Evolutionary conservation across 92 coral and sea anemone species (phyloP).

Genomic region (Galaxea fascicularis): DNA sequence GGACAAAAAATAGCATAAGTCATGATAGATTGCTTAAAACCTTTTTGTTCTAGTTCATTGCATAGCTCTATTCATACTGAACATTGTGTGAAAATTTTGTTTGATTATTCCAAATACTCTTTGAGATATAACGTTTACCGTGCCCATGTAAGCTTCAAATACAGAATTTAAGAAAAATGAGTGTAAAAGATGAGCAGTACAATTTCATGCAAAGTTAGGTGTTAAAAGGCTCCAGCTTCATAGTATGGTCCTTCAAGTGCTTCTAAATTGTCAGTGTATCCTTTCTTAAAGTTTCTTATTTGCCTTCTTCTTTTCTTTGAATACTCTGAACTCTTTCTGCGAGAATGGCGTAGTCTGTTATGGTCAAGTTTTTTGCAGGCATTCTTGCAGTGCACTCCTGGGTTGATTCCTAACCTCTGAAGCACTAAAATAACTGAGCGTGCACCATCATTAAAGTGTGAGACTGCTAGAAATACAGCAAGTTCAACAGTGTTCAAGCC

Average conservation of each 20-base stretch:
- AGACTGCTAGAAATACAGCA: constrained; percentile 57
- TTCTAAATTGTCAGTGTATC: background rate
- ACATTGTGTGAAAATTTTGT: constrained; percentile 43
- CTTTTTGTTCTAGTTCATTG: constrained; percentile 30
- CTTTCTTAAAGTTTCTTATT: background rate
- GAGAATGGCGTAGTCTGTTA: constrained; percentile 27
- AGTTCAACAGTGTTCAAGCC: constrained; percentile 56
- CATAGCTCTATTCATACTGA: constrained; percentile 54
- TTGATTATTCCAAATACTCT: constrained; percentile 28
- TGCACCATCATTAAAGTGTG: constrained; percentile 39
- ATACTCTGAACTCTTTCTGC: constrained; percentile 27
- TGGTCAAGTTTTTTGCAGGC: constrained; percentile 37
- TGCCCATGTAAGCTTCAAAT: constrained; percentile 9
- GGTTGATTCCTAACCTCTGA: constrained; percentile 29
- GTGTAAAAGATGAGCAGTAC: constrained; percentile 2
- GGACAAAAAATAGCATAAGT: constrained; percentile 19
- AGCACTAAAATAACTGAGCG: constrained; percentile 11
- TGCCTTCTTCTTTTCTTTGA: background rate
- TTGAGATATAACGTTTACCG: constrained; percentile 35
- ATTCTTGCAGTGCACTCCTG: constrained; percentile 25
- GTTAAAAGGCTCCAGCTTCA: constrained; percentile 10
- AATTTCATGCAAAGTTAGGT: constrained; percentile 1
- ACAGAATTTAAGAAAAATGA: constrained; percentile 28
- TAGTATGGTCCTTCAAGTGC: background rate
- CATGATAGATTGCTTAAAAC: constrained; percentile 11